Base-by-base conservation (phyloP, 2,888 invertebrate genomes). In the Rapana venosa region DNA sequence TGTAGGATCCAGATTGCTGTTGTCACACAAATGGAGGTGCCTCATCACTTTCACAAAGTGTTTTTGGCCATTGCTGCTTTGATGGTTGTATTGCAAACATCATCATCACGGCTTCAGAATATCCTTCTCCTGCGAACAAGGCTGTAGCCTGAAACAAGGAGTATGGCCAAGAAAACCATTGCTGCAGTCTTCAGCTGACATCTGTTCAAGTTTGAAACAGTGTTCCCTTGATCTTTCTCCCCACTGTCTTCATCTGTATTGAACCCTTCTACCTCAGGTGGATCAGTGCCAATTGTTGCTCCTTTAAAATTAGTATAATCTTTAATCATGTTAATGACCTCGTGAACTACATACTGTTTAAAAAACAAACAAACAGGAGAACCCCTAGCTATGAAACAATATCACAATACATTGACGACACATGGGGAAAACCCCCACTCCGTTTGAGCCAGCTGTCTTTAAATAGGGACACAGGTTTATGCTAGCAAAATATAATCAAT, bases 141-240 rank as follows among this genome's bases (percentile, higher is more conserved):
- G 58, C 58, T 58, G 58, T 58, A 58, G 15, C 58, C 58, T 58
- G 11, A 58, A 58, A 58, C 58, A 58, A 58, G 58, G 15, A 15
- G 11, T 58, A 58, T 58, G 58, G 58, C 58, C 58, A 58, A 58
- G 58, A 58, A 58, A 58, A 58, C 79, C 17, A 32, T 83, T 26
- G 83, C 83, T 47, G 17, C 47, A 83, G 47, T 22, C 47, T 8
- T 36, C 83, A 83, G 83, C 83, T 83, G 83, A 47, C 83, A 47
- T 47, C n/a, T n/a, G n/a, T n/a, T n/a, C n/a, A n/a, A n/a, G n/a
- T n/a, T n/a, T n/a, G n/a, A 83, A 26, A 83, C 8, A 26, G 83
- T 83, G 47, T 26, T 47, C n/a, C n/a, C 47, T 83, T n/a, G 47
- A 11, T 83, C 83, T 83, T 47, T 22, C 22, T 83, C 83, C 5